Conservation (phyloP, 2,888 invertebrate genomes). For the Drosophila putrida region DNA sequence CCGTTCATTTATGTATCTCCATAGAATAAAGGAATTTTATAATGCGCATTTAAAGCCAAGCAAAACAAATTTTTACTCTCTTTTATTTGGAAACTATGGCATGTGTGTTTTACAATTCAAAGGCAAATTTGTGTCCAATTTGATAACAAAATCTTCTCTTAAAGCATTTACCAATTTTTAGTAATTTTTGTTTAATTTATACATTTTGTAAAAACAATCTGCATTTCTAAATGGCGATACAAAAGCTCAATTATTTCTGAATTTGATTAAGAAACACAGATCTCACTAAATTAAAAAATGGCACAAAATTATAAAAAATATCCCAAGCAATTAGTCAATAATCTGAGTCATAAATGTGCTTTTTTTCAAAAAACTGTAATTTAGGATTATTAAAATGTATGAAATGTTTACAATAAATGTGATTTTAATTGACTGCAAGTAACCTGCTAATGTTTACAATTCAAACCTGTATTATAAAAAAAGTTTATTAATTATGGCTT, state of each 20-base stretch:
- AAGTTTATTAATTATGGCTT: slow-evolving; percentile 8
- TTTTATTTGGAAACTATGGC: background rate
- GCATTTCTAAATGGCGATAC: too few species aligned
- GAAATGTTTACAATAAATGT: background rate
- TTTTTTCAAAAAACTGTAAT: background rate
- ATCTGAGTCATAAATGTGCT: background rate
- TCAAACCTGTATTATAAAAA: background rate
- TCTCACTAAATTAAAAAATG: background rate
- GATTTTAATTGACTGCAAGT: slow-evolving; percentile 1
- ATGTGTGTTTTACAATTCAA: background rate
- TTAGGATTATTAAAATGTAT: too few species aligned
- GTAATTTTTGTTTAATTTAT: background rate
- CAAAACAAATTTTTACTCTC: slow-evolving; percentile 9
- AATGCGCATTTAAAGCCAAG: slow-evolving; percentile 20
- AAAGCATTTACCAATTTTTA: background rate
- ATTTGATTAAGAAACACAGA: too few species aligned
- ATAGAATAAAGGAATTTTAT: slow-evolving; percentile 28
- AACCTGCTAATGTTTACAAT: background rate
- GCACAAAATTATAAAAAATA: background rate
- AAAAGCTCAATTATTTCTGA: too few species aligned
- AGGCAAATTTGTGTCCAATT: slow-evolving; percentile 10
- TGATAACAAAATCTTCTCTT: background rate
- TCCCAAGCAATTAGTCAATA: background rate
- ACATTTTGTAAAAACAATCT: background rate
- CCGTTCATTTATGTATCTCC: slow-evolving; percentile 23